These are phyloP conservation scores for Drosophila murphyi DNA, from an alignment of 1,140 invertebrate genomes.

Conservation along the genomic window DNA sequence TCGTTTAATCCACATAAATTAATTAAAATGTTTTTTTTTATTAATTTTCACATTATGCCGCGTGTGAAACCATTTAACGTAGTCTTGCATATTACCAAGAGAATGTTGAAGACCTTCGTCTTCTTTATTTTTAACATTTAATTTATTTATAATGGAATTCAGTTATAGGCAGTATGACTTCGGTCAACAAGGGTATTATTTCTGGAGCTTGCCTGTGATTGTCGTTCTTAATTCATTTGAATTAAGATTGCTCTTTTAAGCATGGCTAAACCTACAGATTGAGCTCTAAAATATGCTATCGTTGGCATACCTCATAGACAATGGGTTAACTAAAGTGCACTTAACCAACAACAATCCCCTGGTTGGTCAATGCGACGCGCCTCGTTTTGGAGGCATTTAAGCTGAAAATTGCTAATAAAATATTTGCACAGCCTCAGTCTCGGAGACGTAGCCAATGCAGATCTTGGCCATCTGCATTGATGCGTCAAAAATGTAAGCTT, in stretches of 20 bases:
- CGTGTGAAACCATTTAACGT: too few relatives aligned
- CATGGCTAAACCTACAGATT: too few relatives aligned
- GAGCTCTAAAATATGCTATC: not conserved
- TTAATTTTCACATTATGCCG: too few relatives aligned
- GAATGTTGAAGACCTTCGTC: too few relatives aligned
- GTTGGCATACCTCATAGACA: not conserved
- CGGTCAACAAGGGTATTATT: too few relatives aligned
- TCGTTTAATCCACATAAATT: too few relatives aligned
- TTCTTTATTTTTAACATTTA: too few relatives aligned
- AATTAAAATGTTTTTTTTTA: too few relatives aligned
- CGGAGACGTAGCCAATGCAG: conserved; percentile 29
- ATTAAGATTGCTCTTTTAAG: not conserved
- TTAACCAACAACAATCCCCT: not conserved
- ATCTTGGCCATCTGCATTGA: conserved; percentile 70
- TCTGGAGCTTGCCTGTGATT: too few relatives aligned
- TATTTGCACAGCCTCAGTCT: conserved; percentile 60
- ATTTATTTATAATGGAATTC: too few relatives aligned
- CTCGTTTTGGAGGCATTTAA: conserved; percentile 73
- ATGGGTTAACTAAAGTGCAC: conserved; percentile 24
- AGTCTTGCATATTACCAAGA: too few relatives aligned
- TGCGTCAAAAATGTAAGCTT: conserved; percentile 41
- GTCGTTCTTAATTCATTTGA: not conserved
- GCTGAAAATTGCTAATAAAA: conserved; percentile 79
- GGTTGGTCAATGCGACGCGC: conserved; percentile 27
- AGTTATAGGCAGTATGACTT: too few relatives aligned